Conservation (phyloP, 2,797 vertebrate species). For the Lophotriccus pileatus region DNA sequence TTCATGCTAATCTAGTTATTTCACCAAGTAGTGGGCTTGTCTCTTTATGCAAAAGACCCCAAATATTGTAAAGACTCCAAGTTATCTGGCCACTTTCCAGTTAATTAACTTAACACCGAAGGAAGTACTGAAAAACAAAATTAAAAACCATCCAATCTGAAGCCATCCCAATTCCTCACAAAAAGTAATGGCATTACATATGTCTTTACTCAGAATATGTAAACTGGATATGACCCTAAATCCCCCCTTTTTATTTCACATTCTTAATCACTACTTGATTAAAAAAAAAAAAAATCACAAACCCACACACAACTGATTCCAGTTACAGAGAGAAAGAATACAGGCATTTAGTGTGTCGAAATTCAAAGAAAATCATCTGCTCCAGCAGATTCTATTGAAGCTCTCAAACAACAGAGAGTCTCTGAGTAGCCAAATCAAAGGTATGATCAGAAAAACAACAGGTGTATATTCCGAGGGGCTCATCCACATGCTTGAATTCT, state of each 20-base stretch:
- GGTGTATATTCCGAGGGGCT: background rate
- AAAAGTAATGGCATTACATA: background rate
- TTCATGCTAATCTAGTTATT: constrained; percentile 43
- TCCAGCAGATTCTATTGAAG: background rate
- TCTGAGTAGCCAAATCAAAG: background rate
- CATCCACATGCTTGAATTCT: accelerated
- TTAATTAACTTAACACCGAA: constrained; percentile 63
- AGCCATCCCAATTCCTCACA: background rate
- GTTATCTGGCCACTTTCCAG: constrained; percentile 59
- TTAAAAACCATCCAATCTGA: constrained; percentile 53
- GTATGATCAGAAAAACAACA: background rate
- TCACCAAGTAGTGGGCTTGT: background rate
- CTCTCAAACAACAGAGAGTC: background rate
- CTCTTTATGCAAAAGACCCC: background rate
- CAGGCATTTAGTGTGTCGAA: background rate
- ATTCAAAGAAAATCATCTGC: background rate
- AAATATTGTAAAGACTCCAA: constrained; percentile 34
- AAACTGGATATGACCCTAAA: background rate
- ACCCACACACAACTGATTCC: background rate
- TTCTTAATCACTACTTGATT: background rate
- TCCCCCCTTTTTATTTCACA: background rate
- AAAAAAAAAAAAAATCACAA: background rate
- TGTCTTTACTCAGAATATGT: constrained; percentile 4
- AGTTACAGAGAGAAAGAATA: background rate
- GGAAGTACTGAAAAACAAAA: constrained; percentile 53